Base-by-base conservation (phyloP, 2,888 invertebrate species). In the Macrophya annulata region DNA sequence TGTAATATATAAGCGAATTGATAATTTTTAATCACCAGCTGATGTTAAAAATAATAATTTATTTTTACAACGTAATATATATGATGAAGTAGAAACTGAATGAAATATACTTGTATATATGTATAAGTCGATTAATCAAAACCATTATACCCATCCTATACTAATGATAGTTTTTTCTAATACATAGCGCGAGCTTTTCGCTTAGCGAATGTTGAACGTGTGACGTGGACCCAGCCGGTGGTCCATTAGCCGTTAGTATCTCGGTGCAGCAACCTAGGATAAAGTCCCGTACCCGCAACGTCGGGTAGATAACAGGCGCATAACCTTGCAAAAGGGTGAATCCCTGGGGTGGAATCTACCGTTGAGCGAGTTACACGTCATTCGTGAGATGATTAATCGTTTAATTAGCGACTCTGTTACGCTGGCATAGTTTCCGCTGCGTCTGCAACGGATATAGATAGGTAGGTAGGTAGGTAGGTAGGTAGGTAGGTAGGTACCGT, bases 301-400 rank as follows among this genome's bases (percentile, higher is more conserved):
- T 65, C 40, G 81, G 40, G 62, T 43, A 65, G 81, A 81, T 62
- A 81, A 81, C 81, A 43, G 62, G 81, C 72, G 72, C 81, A 65
- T 59, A 62, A 62, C 81, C 81, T 81, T 43, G 81, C 81, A 8
- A 65, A 81, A 81, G 81, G 62, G 81, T 62, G 59, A 21, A 43
- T 62, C 81, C 81, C 65, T 43, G 62, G 43, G 59, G 81, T 81
- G 43, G 43, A 40, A n/a, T 15, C 21, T 17, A 21, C 43, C 81
- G 81, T 81, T 81, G 43, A 62, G 81, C 31, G 77, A 12, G 77
- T 55, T 89, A 89, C 90, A 89, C 90, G 92, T 92, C 92, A 90
- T 92, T 92, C 92, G 92, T 89, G 90, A 90, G 90, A 93, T 93
- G 92, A 93, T 93, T 92, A 93, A 93, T 93, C 92, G 92, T 92